A percentile compares a stretch with the other conserved stretches of the same genome.
Conservation (phyloP, 2,113 vertebrate genomes). For the Acrocephalus kingi region DNA sequence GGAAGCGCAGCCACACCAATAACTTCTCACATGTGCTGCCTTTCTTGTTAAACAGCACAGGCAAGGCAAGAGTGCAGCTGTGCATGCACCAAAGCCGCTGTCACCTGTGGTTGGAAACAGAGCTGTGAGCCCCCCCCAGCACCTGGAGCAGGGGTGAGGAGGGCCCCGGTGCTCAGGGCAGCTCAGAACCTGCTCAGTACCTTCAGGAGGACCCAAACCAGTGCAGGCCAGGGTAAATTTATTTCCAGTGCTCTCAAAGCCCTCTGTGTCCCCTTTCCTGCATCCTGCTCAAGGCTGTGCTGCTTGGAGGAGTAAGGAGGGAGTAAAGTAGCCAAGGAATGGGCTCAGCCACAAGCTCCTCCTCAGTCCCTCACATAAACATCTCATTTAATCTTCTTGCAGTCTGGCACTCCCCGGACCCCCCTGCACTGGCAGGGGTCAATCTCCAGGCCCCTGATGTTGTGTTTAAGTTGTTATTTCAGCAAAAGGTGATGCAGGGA, state of each 20-base stretch:
- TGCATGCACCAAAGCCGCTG: not conserved
- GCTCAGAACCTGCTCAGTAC: not conserved
- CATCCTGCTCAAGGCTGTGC: not conserved
- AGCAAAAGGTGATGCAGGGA: not conserved
- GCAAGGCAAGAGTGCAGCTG: not conserved
- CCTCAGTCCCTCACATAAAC: not conserved
- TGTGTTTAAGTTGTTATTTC: too few species aligned
- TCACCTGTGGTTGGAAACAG: not conserved
- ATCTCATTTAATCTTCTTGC: not conserved
- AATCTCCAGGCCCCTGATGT: rapidly evolving
- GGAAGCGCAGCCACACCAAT: too few species aligned
- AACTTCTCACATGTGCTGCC: too few species aligned
- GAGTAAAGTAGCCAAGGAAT: not conserved
- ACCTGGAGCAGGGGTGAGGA: not conserved
- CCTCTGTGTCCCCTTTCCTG: not conserved
- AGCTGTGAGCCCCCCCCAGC: not conserved
- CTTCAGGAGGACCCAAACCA: not conserved
- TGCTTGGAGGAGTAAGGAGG: rapidly evolving
- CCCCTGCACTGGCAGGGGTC: not conserved
- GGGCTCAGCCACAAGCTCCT: not conserved
- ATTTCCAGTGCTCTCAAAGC: not conserved
- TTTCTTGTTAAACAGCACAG: not conserved
- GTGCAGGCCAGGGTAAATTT: rapidly evolving
- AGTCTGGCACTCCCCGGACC: not conserved
- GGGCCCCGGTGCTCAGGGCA: not conserved